phyloP scores from a whole-genome alignment of 2,888 invertebrate genomes.

The Idaea biselata region DNA sequence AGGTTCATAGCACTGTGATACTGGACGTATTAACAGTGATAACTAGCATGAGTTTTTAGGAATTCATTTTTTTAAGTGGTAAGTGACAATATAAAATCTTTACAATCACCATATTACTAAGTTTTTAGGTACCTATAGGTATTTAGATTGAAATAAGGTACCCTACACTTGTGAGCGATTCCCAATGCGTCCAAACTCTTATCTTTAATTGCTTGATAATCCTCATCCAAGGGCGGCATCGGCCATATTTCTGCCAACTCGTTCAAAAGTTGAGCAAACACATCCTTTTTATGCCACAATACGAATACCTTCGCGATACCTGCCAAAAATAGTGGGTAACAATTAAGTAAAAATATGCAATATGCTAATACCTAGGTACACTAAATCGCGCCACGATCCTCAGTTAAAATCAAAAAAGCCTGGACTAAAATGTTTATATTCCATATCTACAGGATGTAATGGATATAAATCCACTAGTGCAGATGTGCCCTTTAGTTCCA shows the following conservation, averaged over 20 bases:
- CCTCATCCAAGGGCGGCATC: conserved; percentile 53
- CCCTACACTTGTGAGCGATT: conserved; percentile 60
- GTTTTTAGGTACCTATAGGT: not conserved
- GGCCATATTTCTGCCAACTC: conserved; percentile 71
- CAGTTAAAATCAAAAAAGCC: too few species aligned
- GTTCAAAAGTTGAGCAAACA: conserved; percentile 55
- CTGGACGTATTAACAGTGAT: too few species aligned
- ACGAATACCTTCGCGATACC: conserved; percentile 64
- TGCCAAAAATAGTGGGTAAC: conserved; percentile 17
- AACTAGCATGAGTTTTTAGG: too few species aligned
- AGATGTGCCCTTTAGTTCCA: too few species aligned
- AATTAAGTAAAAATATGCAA: conserved; percentile 8
- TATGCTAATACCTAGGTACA: conserved; percentile 1
- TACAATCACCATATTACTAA: too few species aligned
- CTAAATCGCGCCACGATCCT: not conserved
- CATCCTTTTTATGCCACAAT: conserved; percentile 66
- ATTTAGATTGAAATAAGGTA: conserved; percentile 7
- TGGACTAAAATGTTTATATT: too few species aligned
- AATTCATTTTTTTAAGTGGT: too few species aligned
- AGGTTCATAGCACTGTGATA: too few species aligned
- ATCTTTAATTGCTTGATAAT: conserved; percentile 52
- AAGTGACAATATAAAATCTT: too few species aligned
- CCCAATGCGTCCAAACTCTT: conserved; percentile 57
- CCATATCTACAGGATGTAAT: too few species aligned
- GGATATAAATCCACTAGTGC: too few species aligned